Percentiles rank a stretch among this genome's conserved stretches.
phyloP scores from a whole-genome alignment of 2,113 vertebrate genomes.

The Saguinus imperator region DNA sequence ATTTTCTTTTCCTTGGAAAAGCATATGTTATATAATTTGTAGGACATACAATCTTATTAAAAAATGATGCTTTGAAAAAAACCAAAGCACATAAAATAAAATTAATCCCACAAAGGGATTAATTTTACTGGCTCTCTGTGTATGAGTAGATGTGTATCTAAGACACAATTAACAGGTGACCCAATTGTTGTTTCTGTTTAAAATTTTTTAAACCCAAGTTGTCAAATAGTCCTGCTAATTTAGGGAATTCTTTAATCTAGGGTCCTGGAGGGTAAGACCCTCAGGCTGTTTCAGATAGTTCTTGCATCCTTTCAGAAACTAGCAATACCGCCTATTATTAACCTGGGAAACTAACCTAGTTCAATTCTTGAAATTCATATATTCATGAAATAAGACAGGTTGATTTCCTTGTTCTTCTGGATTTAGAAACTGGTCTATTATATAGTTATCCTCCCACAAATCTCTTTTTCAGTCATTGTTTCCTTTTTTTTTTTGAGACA shows the following conservation, averaged over 20 bases:
- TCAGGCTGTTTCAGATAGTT: conserved; percentile 41
- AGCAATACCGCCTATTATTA: conserved; percentile 23
- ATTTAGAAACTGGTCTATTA: conserved; percentile 5
- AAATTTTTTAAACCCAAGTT: conserved; percentile 59
- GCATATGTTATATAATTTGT: not conserved
- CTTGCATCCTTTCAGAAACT: not conserved
- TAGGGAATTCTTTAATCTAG: conserved; percentile 43
- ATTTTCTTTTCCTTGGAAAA: conserved; percentile 20
- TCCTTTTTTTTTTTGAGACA: not conserved
- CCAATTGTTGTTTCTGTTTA: conserved; percentile 15
- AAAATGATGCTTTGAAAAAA: conserved; percentile 49
- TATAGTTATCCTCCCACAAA: conserved; percentile 1
- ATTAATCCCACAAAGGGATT: not conserved
- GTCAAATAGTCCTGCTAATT: conserved; percentile 47
- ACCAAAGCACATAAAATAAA: not conserved
- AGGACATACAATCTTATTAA: not conserved
- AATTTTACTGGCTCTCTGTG: not conserved
- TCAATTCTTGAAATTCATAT: not conserved
- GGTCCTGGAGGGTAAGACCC: not conserved
- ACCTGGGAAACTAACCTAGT: too few species aligned
- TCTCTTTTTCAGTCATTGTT: not conserved
- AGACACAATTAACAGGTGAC: conserved; percentile 40
- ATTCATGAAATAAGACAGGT: conserved; percentile 54
- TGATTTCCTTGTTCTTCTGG: conserved; percentile 35
- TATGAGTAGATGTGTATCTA: not conserved